Evolutionary conservation across 2,797 vertebrate species (phyloP).

Genomic region (Scolopax rusticola): DNA sequence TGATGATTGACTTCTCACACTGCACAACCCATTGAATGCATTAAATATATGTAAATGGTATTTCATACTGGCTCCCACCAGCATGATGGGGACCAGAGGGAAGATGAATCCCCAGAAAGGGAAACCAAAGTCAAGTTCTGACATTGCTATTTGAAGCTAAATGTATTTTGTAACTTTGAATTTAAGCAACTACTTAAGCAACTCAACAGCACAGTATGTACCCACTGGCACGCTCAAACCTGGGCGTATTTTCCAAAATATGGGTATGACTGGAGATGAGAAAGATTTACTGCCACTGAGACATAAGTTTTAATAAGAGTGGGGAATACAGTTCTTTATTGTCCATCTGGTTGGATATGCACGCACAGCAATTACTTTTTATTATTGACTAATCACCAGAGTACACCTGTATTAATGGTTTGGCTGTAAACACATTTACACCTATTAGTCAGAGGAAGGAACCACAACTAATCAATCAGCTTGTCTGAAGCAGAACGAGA

Average conservation of each 20-base stretch:
- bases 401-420: background rate
- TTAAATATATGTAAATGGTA: background rate
- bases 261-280: background rate
- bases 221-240: background rate
- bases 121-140: background rate
- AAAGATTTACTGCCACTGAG: background rate
- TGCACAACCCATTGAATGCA: background rate
- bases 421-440: background rate
- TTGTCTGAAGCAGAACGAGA: background rate
- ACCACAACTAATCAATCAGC: background rate
- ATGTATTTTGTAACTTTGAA: background rate
- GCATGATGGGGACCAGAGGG: background rate
- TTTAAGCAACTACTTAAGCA: background rate
- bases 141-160: background rate
- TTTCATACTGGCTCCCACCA: background rate
- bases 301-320: rapidly evolving
- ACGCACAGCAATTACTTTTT: background rate
- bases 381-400: background rate
- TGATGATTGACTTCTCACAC: background rate
- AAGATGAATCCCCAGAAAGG: background rate
- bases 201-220: background rate
- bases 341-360: background rate
- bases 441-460: background rate
- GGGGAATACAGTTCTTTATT: background rate
- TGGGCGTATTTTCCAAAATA: background rate